Evolutionary conservation across 2,113 vertebrate genomes (phyloP).

Genomic region (Nanger granti): DNA sequence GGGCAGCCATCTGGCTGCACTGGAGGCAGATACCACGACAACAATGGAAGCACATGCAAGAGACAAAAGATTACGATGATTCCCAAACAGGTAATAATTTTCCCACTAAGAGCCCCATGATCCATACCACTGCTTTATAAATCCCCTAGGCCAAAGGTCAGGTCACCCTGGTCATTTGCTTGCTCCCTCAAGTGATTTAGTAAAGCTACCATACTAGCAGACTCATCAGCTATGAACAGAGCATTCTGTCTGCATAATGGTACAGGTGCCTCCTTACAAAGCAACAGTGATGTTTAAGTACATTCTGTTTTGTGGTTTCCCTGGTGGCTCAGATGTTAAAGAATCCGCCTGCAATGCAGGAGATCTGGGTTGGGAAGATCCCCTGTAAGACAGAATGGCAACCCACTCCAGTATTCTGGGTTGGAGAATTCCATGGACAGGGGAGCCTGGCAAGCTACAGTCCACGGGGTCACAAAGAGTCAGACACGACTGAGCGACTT

Average conservation of each 20-base stretch:
- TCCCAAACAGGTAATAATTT: neutral
- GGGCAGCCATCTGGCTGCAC: neutral
- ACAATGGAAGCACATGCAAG: neutral
- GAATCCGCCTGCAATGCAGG: neutral
- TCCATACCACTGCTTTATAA: neutral
- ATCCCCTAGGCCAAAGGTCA: neutral
- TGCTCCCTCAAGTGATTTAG: neutral
- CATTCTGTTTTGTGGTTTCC: neutral
- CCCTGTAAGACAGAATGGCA: neutral
- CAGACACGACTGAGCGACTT: neutral
- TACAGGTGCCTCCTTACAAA: neutral
- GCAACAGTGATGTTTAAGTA: neutral
- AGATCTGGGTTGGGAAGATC: neutral
- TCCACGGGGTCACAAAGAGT: neutral
- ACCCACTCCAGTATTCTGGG: neutral
- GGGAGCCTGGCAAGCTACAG: neutral
- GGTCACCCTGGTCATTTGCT: neutral
- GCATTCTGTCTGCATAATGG: neutral
- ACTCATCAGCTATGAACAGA: neutral
- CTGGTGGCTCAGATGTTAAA: neutral
- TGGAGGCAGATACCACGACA: neutral
- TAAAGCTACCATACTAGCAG: neutral
- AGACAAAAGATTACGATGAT: neutral
- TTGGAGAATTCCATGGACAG: neutral
- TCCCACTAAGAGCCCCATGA: neutral